Evolutionary conservation across 2,113 vertebrate genomes (phyloP), one percentile per base, ranked within the genome.

Genomic region (Corydoras sp.): DNA sequence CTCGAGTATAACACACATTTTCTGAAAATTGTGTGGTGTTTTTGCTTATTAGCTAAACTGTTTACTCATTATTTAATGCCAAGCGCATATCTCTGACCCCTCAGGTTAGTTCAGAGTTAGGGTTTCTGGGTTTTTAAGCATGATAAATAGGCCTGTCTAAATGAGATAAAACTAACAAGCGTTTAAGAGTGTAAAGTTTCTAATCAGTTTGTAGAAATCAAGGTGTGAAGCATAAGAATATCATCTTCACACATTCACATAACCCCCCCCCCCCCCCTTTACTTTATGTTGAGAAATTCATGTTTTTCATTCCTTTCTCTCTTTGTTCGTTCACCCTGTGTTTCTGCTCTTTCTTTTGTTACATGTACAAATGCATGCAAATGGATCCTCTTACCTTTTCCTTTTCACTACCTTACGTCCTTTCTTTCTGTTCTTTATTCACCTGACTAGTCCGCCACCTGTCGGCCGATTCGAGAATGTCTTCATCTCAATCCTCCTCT

Each of bases 401-500:
- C 14, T 55, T 62, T 61, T 18, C 15, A 18, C 59, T 50, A 15
- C 65, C 14, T 58, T 8, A 5, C 75, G 80, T 35, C 32, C 18
- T 35, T 54, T 24, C 55, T 8, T 73, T 58, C 50, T 15, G 62
- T 56, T 43, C 64, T 48, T 56, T 62, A 6, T 66, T 76, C 74
- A 72, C 79, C 75, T 48, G 75, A 15, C 77, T 58, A 68, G 63
- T 48, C 0, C 62, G 35, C 59, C 70, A 8, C 43, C 50, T 63
- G 15, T n/a, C 60, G 82, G 10, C 80, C 73, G 82, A 73, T 79
- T 68, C 72, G 65, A 85, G 84, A 83, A 77, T 81, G 56, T 74
- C 76, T 58, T 65, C 76, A 55, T 82, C 78, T 9, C 88, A 84
- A 65, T 81, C 82, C 75, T 80, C 79, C 69, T 86, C 85, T 75